Evolutionary conservation across 2,888 invertebrate genomes (phyloP), one percentile per base, ranked within the genome.

Genomic region (Amiota mariae): DNA sequence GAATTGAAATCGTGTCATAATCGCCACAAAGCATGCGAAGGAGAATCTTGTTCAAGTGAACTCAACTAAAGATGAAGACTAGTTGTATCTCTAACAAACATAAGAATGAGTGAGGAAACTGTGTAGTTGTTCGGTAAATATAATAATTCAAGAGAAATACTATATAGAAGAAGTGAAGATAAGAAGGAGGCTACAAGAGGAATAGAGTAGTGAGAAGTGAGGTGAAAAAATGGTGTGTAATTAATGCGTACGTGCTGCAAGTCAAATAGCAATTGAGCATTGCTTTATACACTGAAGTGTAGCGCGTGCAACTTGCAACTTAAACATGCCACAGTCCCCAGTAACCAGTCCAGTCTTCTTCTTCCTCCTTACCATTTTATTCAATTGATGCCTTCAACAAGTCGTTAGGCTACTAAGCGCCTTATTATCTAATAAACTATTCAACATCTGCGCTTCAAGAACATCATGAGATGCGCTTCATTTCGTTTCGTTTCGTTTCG

Each of bases 21-120:
- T 81, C 82, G 77, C 70, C 59, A 20, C 11, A 67, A 71, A 72
- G 75, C 81, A 82, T 81, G 84, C 85, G 77, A 79, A 72, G 71
- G 70, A 73, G 70, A 49, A 15, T 13, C 54, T 54, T 54, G n/a
- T 4, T 54, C n/a, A 11, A n/a, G 13, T 66, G 66, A 36, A 36
- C 36, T 48, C 66, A 18, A 36, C 12, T 66, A 20, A 18, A 63
- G 36, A 63, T 36, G 63, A 63, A 24, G 24, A 10, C 6, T 10
- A 20, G 20, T 20, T 18, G 8, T 24, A 61, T 11, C 24, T 24
- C 20, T 9, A 20, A 24, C 10, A 18, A 3, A 24, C 10, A 20
- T 20, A 20, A 61, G 61, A 24, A 9, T 61, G 20, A 20, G 61
- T n/a, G n/a, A n/a, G n/a, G 6, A 59, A 59, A 59, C 15, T 51